Conservation (phyloP, 2,888 invertebrate species). For the Archips xylosteana region DNA sequence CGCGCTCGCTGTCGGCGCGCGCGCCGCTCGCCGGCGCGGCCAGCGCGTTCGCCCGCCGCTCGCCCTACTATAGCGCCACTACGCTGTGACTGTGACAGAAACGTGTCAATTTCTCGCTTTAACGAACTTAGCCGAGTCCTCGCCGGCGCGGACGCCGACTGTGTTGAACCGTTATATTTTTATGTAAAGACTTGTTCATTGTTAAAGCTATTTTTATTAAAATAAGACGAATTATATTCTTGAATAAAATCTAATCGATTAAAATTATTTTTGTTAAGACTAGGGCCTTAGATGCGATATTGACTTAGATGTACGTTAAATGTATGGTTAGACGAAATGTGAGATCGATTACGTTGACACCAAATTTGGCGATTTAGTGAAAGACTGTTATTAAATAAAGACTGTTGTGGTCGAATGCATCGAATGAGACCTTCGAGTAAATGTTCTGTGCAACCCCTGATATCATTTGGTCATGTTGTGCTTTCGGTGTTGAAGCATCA, state of each 20-base stretch:
- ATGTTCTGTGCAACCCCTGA: constrained; percentile 67
- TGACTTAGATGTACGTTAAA: constrained; percentile 73
- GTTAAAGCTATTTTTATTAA: constrained; percentile 83
- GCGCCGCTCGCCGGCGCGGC: constrained; percentile 59
- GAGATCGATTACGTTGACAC: constrained; percentile 76
- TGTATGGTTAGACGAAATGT: constrained; percentile 76
- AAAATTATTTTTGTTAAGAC: constrained; percentile 80
- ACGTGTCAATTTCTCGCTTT: constrained; percentile 83
- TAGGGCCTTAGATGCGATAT: constrained; percentile 79
- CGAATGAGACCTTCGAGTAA: constrained; percentile 74
- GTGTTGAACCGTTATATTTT: constrained; percentile 81
- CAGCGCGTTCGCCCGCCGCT: constrained; percentile 45
- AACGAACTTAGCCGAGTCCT: constrained; percentile 72
- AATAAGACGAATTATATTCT: constrained; percentile 82
- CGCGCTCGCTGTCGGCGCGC: constrained; percentile 40
- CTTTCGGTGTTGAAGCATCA: constrained; percentile 83
- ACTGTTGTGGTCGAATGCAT: constrained; percentile 81
- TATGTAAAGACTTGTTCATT: constrained; percentile 80
- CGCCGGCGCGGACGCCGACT: constrained; percentile 67
- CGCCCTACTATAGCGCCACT: constrained; percentile 45
- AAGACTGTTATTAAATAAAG: constrained; percentile 77
- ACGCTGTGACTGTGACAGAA: constrained; percentile 45
- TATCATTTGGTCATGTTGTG: constrained; percentile 78
- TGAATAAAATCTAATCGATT: constrained; percentile 74
- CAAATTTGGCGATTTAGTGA: constrained; percentile 71